Base-by-base conservation (phyloP, 2,113 vertebrate genomes). In the Apeltes quadracus region DNA sequence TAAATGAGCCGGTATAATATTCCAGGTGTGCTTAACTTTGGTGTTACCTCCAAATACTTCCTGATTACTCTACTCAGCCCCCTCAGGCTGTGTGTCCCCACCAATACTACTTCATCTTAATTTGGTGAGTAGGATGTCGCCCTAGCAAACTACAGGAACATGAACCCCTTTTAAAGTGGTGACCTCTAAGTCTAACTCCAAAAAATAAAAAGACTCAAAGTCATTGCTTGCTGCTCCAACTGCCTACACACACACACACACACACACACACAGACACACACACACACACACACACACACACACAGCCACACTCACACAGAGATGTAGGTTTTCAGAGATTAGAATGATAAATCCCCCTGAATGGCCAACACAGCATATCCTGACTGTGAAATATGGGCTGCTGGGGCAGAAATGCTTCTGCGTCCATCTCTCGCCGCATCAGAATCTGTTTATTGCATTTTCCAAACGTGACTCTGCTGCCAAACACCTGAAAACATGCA, bases 361-460 rank as follows among this genome's bases (percentile, higher is more conserved):
- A 79, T 77, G 73, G 65, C 73, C 78, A 59, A 80, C 81, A 85
- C 61, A 53, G 72, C 70, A 84, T 77, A 58, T 65, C 67, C 70
- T 64, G 78, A 79, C 64, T 63, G 81, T 89, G 85, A 90, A 90
- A 87, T 90, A 89, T 84, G 74, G 84, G 62, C 67, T 62, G 14
- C 18, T 63, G 72, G 69, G 76, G 83, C 34, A 51, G 14, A 44
- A 84, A 73, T 81, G 80, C 73, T 78, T 63, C 76, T 43, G 73
- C 11, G 56, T 76, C 78, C 69, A 77, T 88, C 76, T 86, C 69
- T 61, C 56, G 16, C 43, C 58, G 59, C 66, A 84, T 85, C 61
- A 79, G 50, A 61, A 82, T 74, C 82, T 82, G 65, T 89, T 89
- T 89, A 87, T 79, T 78, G 79, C 85, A 84, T 84, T 82, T 83